Base-by-base conservation (phyloP, 2,797 vertebrate species). In the Spinus olivaceus region DNA sequence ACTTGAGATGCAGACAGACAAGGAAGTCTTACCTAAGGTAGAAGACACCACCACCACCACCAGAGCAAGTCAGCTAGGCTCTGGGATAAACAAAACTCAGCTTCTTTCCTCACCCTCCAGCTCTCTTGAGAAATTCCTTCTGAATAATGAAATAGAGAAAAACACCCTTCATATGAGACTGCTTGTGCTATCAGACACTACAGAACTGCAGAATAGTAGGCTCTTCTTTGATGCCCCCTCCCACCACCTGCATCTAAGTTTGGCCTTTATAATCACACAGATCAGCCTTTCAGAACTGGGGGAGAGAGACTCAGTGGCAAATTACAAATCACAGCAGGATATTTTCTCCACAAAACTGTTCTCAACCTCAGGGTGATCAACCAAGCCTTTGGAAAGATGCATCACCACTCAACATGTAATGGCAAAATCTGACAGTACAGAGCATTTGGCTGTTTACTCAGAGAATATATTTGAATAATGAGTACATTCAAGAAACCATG, bases 391-490 rank as follows among this genome's bases (percentile, higher is more conserved):
- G 0, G 90, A 94, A 78, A 93, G 79, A 91, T 51, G 84, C 78
- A 85, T 87, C 79, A 78, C 81, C 51, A 86, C 81, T 88, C 86
- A 92, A 86, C 81, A 80, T 47, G 66, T 92, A 84, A 85, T 74
- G 64, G 90, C 86, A 94, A 93, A 95, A 89, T 81, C 78, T 88
- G 88, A 92, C 90, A 94, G 86, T 74, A 82, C 67, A 81, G 92
- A 89, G 76, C 37, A 14, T 92, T 93, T 6, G 1, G 49, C 69
- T 93, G 57, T 88, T 95, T 94, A 82, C 92, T 95, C 86, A 91
- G 39, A 71, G 84, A 94, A 85, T 94, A 47, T 67, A 85, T 94
- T 92, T 89, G 88, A 92, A 94, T 95, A 95, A 94, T 73, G 51
- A 92, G 16, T 86, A 70, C 11, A 11, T 94, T 95, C 60, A 93